Conservation (phyloP, 2,888 invertebrate genomes). For the Chymomyza caudatula region DNA sequence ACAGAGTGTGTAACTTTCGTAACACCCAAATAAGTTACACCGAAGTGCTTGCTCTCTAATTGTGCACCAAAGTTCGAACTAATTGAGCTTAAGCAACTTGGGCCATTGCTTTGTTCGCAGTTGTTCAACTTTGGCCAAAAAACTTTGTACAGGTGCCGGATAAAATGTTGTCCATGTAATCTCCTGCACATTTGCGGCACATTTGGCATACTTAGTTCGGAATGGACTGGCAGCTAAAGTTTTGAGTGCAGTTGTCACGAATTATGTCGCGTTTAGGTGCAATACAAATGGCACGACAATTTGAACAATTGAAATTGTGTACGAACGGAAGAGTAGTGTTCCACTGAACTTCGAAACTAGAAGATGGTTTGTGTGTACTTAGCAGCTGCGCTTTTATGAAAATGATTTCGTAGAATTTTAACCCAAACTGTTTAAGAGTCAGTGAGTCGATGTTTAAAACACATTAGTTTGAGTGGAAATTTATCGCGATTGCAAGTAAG, state of each 20-base stretch:
- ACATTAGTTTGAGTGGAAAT: too few species aligned
- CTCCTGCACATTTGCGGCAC: not conserved
- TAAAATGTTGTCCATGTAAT: not conserved
- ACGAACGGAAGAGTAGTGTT: too few species aligned
- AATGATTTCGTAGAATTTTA: too few species aligned
- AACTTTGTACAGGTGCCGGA: not conserved
- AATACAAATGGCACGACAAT: not conserved
- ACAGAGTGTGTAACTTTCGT: not conserved
- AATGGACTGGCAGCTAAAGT: not conserved
- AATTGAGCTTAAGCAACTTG: not conserved
- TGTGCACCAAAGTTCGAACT: not conserved
- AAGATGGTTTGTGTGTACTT: too few species aligned
- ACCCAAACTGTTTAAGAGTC: too few species aligned
- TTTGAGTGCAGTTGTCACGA: constrained; percentile 1
- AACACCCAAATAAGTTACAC: not conserved
- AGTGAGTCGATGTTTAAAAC: too few species aligned
- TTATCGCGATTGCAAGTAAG: too few species aligned
- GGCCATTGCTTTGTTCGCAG: not conserved
- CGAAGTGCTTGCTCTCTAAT: not conserved
- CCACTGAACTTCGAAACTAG: too few species aligned
- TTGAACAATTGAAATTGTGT: not conserved
- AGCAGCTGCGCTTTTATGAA: too few species aligned
- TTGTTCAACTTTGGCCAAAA: not conserved
- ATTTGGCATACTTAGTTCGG: not conserved
- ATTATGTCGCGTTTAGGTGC: not conserved